Evolutionary conservation across 1,140 invertebrate species (phyloP), one percentile per base, ranked within the genome.

Genomic region (Zophobas atratus): DNA sequence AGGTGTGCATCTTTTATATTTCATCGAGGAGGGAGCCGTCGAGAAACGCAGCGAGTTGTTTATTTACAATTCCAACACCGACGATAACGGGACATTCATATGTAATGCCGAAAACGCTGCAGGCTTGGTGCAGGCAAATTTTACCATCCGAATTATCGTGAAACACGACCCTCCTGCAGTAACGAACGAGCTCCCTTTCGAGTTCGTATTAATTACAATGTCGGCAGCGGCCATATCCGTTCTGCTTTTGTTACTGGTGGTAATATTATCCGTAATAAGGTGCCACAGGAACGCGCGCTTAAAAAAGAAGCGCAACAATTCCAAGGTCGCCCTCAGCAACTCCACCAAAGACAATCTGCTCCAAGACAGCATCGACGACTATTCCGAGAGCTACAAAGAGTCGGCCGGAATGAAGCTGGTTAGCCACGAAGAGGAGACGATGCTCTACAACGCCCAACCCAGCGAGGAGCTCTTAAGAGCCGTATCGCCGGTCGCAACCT

Each of bases 31-130:
- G 82, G 92, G 91, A 8, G 87, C 88, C 1, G 90, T 91, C 73
- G 92, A 94, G 82, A 93, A 94, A 85, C 90, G 90, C 76, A 93
- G 93, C 81, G 93, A 94, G 86, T 87, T 95, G 35, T 92, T 92
- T 82, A 94, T 95, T 80, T 92, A 91, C 79, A 93, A 94, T 84
- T 90, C 93, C 33, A 92, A 91, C 35, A 89, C 88, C 48, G 92
- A 93, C 76, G 93, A 94, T 75, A 95, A 96, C 80, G 95, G 95
- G 1, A 94, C 92, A 1, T 96, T 94, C 83, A 90, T 92, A 0
- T 97, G 95, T 83, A 87, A 93, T 0, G 95, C 95, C 0, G 93
- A 95, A 81, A 97, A 97, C 83, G 90, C 92, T 2, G 95, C 95
- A 0, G 95, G 95, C 8, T 90, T 88, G 70, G 88, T 91, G 0